Evolutionary conservation across 2,797 vertebrate genomes (phyloP).

Genomic region (Nannoperca obscura): DNA sequence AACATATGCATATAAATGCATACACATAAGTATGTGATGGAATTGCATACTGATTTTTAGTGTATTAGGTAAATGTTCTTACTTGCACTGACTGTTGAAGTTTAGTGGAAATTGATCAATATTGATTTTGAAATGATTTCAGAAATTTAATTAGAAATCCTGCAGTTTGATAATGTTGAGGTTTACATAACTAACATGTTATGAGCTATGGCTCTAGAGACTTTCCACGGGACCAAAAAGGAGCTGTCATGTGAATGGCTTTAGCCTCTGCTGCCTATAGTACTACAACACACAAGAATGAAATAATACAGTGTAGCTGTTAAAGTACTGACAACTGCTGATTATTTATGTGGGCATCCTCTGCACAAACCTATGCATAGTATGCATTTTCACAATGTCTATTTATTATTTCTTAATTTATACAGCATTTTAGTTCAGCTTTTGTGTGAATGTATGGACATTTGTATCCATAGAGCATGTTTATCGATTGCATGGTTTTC

Average conservation of each 20-base stretch:
- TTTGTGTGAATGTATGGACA: slow-evolving; percentile 49
- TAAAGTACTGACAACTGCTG: slow-evolving; percentile 52
- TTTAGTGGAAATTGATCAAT: slow-evolving; percentile 25
- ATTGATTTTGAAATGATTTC: slow-evolving; percentile 1
- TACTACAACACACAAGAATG: slow-evolving; percentile 39
- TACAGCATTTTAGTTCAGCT: slow-evolving; percentile 30
- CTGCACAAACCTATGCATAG: slow-evolving; percentile 71
- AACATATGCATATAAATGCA: too few relatives aligned
- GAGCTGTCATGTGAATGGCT: slow-evolving; percentile 48
- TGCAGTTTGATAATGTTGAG: slow-evolving; percentile 27
- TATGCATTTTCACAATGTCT: slow-evolving; percentile 56
- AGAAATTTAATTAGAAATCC: slow-evolving; percentile 13
- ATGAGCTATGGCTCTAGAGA: slow-evolving; percentile 33
- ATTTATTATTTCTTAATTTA: slow-evolving; percentile 68
- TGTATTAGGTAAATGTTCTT: neutral
- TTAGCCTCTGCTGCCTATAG: slow-evolving; percentile 64
- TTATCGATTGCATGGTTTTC: slow-evolving; percentile 66
- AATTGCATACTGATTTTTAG: slow-evolving; percentile 21
- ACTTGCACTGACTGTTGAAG: slow-evolving; percentile 47
- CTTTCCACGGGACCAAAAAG: slow-evolving; percentile 71
- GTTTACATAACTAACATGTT: slow-evolving; percentile 14
- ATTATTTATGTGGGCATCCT: slow-evolving; percentile 57
- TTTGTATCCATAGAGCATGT: slow-evolving; percentile 60
- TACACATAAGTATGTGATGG: slow-evolving; percentile 48
- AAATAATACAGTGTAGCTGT: slow-evolving; percentile 33